Evolutionary conservation across 1,140 invertebrate genomes (phyloP).

Genomic region (Drosophila rufa): DNA sequence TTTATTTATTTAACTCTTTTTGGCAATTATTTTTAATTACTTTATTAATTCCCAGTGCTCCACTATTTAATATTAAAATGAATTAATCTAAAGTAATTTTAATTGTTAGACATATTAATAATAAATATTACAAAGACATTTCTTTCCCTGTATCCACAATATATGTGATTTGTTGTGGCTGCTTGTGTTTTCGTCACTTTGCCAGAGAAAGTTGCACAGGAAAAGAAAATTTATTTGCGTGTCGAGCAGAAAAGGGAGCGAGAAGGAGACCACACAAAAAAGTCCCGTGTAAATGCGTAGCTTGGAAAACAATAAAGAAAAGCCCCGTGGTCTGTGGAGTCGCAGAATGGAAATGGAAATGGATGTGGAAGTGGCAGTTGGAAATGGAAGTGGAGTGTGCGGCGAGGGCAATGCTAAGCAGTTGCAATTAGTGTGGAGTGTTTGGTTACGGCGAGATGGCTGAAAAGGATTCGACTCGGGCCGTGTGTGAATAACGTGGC

Average conservation of each 20-base stretch:
- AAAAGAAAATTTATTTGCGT: conserved; percentile 78
- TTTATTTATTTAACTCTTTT: no score
- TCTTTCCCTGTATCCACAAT: conserved; percentile 8
- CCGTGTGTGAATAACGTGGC: conserved; percentile 64
- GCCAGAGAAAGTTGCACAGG: conserved; percentile 20
- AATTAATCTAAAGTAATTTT: not conserved
- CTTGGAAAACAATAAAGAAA: conserved; percentile 18
- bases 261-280: conserved; percentile 4
- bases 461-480: conserved; percentile 41
- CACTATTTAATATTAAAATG: not conserved
- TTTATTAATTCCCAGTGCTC: not conserved
- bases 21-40: no score
- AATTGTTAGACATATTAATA: not conserved
- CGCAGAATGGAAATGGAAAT: not conserved
- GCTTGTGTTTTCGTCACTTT: conserved; percentile 34
- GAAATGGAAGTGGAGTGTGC: conserved; percentile 6
- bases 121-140: no score
- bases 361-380: not conserved
- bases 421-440: conserved; percentile 65
- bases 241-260: conserved; percentile 34
- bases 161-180: conserved; percentile 32
- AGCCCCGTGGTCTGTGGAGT: conserved; percentile 10
- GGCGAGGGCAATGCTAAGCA: conserved; percentile 49
- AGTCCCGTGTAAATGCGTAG: conserved; percentile 5
- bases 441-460: conserved; percentile 28